Percentiles rank a stretch among this genome's conserved stretches.
Conservation (phyloP, 2,888 invertebrate genomes). For the Drosophila mettleri region DNA sequence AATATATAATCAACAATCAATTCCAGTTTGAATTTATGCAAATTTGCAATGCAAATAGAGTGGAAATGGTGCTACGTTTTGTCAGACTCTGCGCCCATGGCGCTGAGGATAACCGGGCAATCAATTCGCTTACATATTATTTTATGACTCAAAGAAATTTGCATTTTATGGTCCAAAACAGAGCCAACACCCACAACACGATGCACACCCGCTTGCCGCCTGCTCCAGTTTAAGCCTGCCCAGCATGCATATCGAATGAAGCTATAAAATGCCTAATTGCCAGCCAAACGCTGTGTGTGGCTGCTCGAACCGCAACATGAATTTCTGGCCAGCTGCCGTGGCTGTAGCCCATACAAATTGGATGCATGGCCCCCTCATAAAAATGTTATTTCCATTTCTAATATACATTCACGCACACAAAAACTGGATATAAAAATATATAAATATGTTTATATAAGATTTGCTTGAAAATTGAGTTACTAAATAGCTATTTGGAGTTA, state of each 20-base stretch:
- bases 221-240: slow-evolving; percentile 27
- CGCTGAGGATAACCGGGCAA: slow-evolving; percentile 35
- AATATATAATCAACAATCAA: slow-evolving; percentile 2
- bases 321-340: slow-evolving; percentile 36
- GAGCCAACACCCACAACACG: slow-evolving; percentile 64
- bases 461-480: slow-evolving; percentile 40
- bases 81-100: background rate
- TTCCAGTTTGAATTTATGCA: slow-evolving; percentile 3
- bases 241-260: slow-evolving; percentile 78
- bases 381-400: slow-evolving; percentile 46
- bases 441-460: slow-evolving; percentile 39
- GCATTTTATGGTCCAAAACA: slow-evolving; percentile 52
- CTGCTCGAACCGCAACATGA: slow-evolving; percentile 35
- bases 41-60: slow-evolving; percentile 42
- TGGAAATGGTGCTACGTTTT: slow-evolving; percentile 7
- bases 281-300: slow-evolving; percentile 48
- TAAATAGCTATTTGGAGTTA: slow-evolving; percentile 27
- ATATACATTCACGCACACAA: slow-evolving; percentile 15
- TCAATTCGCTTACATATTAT: slow-evolving; percentile 39
- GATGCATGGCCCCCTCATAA: slow-evolving; percentile 36
- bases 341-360: slow-evolving; percentile 49
- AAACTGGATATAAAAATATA: background rate
- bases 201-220: slow-evolving; percentile 2
- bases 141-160: slow-evolving; percentile 71
- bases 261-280: slow-evolving; percentile 75